A percentile compares a stretch with the other conserved stretches of the same genome.
Evolutionary conservation across 2,113 vertebrate genomes (phyloP).

Genomic region (Globicephala melas): DNA sequence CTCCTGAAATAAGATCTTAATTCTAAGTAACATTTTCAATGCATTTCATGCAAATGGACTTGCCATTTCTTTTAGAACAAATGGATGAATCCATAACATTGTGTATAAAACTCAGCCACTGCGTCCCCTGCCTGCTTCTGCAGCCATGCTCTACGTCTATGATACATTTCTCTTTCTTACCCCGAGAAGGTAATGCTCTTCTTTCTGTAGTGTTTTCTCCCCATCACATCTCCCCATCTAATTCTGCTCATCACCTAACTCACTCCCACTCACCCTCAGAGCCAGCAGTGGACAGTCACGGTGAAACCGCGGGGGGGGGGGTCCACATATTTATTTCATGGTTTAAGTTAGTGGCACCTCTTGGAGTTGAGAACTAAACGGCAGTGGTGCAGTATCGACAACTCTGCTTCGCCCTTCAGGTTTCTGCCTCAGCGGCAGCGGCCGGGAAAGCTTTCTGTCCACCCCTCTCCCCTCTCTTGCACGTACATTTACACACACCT

Average conservation of each 20-base stretch:
- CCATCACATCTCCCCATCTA: neutral
- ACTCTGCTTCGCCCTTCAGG: neutral
- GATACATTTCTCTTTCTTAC: neutral
- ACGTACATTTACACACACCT: neutral
- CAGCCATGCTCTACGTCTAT: neutral
- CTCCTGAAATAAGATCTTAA: neutral
- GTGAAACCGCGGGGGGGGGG: neutral
- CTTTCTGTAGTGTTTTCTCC: neutral
- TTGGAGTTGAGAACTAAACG: neutral
- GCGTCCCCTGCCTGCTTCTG: neutral
- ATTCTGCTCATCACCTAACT: neutral
- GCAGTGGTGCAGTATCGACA: fast-evolving
- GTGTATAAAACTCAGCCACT: neutral
- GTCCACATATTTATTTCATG: fast-evolving
- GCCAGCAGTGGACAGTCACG: neutral
- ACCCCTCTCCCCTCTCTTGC: fast-evolving
- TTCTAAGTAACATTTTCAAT: neutral
- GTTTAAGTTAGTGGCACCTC: neutral
- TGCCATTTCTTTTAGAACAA: neutral
- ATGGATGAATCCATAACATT: neutral
- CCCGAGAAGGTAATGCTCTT: neutral
- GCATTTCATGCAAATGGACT: neutral
- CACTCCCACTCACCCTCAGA: neutral
- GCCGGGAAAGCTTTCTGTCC: fast-evolving
- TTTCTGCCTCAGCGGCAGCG: neutral